Percentiles rank a stretch among this genome's conserved stretches.
Conservation (phyloP, 2,888 invertebrate species). For the Drosophila melanosoma region DNA sequence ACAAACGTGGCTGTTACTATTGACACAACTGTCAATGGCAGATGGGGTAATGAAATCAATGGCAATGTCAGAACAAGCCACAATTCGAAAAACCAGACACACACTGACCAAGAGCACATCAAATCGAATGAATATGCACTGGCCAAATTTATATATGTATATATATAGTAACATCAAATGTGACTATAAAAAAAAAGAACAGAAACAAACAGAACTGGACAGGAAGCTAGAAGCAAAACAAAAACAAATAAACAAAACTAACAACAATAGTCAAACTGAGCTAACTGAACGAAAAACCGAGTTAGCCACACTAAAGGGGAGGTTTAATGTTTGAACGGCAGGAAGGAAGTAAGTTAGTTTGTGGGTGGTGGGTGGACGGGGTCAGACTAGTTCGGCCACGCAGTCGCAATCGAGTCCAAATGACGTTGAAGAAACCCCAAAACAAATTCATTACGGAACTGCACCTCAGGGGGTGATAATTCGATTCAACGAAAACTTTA, state of each 20-base stretch:
- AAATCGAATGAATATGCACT: constrained; percentile 70
- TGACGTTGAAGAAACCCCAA: constrained; percentile 71
- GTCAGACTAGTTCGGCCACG: constrained; percentile 61
- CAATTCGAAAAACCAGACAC: constrained; percentile 44
- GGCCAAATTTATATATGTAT: constrained; percentile 55
- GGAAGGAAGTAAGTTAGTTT: constrained; percentile 16
- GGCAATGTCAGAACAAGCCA: constrained; percentile 54
- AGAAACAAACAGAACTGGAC: background rate
- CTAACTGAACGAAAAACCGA: constrained; percentile 70
- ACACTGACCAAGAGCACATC: constrained; percentile 42
- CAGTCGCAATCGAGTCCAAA: constrained; percentile 74
- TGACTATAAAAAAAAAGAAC: constrained; percentile 46
- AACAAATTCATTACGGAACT: constrained; percentile 81
- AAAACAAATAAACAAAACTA: constrained; percentile 61
- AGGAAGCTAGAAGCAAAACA: constrained; percentile 1
- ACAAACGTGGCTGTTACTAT: constrained; percentile 20
- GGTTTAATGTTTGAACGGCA: background rate
- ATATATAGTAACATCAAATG: constrained; percentile 15
- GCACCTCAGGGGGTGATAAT: constrained; percentile 80
- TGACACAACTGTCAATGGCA: constrained; percentile 41
- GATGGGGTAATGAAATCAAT: constrained; percentile 35
- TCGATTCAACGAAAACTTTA: constrained; percentile 80
- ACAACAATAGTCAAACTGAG: constrained; percentile 27
- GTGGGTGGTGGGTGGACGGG: background rate
- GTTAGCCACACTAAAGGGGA: constrained; percentile 26